Evolutionary conservation across 2,113 vertebrate species (phyloP).

Genomic region (Peromyscus polionotus): DNA sequence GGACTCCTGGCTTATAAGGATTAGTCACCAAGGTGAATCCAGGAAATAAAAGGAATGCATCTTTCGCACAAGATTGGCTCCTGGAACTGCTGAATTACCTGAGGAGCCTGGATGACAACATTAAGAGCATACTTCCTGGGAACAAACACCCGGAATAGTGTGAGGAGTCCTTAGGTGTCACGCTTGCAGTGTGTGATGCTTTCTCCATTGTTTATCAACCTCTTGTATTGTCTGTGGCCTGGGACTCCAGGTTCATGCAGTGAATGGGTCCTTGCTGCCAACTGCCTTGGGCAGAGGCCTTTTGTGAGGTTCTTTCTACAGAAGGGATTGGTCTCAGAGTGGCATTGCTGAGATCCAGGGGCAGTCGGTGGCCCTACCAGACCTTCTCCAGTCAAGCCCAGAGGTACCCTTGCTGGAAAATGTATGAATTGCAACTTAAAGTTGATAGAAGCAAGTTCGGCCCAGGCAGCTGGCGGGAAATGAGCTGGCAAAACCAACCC

Average conservation of each 20-base stretch:
- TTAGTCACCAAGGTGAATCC: conserved; percentile 38
- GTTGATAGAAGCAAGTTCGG: background rate
- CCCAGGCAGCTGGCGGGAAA: background rate
- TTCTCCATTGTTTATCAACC: background rate
- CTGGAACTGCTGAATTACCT: background rate
- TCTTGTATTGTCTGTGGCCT: background rate
- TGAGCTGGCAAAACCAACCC: conserved; percentile 16
- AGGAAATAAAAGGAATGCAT: background rate
- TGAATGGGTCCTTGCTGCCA: background rate
- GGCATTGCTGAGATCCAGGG: background rate
- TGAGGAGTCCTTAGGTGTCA: background rate
- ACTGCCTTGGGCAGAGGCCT: background rate
- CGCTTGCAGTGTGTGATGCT: background rate
- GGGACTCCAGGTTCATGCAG: background rate
- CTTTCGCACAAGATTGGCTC: background rate
- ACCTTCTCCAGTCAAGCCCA: background rate
- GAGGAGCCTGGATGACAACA: conserved; percentile 8
- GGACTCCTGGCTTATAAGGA: conserved; percentile 17
- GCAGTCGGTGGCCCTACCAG: background rate
- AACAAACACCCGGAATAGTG: background rate
- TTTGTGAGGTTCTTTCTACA: background rate
- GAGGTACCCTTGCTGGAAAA: background rate
- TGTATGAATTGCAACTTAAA: conserved; percentile 50
- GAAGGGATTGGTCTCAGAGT: background rate
- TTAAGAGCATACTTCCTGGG: background rate